A percentile compares a stretch with the other conserved stretches of the same genome.
phyloP scores from a whole-genome alignment of 2,113 vertebrate species.

The Dinomys branickii region DNA sequence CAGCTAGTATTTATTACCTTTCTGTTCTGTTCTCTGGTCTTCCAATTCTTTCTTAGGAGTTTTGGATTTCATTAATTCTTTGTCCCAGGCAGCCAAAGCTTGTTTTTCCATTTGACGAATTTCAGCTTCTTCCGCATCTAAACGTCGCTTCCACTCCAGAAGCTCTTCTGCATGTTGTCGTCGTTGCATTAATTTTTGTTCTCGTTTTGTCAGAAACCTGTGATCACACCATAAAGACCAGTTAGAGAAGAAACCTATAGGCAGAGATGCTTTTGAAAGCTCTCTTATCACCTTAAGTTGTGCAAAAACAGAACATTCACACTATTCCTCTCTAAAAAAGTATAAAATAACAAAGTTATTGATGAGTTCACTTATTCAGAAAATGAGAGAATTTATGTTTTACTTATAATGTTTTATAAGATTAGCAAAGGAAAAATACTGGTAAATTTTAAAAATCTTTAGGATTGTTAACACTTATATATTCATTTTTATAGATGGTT shows the following conservation, averaged over 20 bases:
- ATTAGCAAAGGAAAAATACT: slow-evolving; percentile 52
- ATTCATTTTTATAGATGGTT: slow-evolving; percentile 34
- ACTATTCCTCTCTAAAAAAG: slow-evolving; percentile 29
- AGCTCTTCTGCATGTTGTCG: slow-evolving; percentile 95
- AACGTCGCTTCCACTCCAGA: slow-evolving; percentile 93
- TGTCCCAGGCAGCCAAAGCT: slow-evolving; percentile 94
- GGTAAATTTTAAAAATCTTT: slow-evolving; percentile 42
- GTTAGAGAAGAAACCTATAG: slow-evolving; percentile 45
- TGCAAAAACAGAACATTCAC: slow-evolving; percentile 37
- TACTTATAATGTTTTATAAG: slow-evolving; percentile 35
- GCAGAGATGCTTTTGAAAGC: neutral
- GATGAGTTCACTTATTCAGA: slow-evolving; percentile 36
- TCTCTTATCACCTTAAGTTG: slow-evolving; percentile 20
- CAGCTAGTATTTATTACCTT: slow-evolving; percentile 81
- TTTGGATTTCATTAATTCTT: slow-evolving; percentile 86
- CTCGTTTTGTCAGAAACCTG: slow-evolving; percentile 97
- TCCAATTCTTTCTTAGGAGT: slow-evolving; percentile 84
- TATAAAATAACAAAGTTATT: slow-evolving; percentile 13
- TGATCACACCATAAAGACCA: slow-evolving; percentile 50
- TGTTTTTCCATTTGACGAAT: slow-evolving; percentile 94
- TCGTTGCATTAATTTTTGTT: slow-evolving; percentile 96
- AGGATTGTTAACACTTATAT: neutral
- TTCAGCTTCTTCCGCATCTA: slow-evolving; percentile 95
- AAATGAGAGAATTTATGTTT: slow-evolving; percentile 59
- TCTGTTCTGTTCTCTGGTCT: slow-evolving; percentile 83